Evolutionary conservation across 2,797 vertebrate species (phyloP).

Genomic region (Pipistrellus pipistrellus): DNA sequence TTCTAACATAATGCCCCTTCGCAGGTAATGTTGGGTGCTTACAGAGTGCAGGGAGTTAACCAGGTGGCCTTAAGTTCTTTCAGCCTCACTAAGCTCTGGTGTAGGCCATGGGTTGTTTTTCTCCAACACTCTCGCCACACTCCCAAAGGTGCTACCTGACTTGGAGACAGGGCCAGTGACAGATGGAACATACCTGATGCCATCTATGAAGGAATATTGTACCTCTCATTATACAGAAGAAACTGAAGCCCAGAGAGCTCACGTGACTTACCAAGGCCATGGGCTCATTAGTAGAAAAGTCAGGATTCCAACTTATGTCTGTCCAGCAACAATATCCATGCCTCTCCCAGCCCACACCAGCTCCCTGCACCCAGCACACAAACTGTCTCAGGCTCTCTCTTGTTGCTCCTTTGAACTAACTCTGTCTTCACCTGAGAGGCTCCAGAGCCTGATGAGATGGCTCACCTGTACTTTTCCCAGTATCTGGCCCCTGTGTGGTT

Average conservation of each 20-base stretch:
- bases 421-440: background rate
- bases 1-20: background rate
- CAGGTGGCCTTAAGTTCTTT: background rate
- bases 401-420: background rate
- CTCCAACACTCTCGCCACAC: background rate
- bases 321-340: background rate
- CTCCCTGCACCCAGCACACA: background rate
- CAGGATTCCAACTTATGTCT: background rate
- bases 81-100: background rate
- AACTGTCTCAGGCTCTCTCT: background rate
- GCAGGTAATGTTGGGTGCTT: background rate
- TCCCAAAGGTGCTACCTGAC: background rate
- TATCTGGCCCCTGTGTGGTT: background rate
- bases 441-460: background rate
- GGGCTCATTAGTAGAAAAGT: background rate
- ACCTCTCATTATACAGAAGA: background rate
- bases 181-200: background rate
- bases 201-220: background rate
- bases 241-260: background rate
- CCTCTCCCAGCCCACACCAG: background rate
- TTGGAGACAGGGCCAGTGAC: background rate
- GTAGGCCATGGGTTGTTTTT: background rate
- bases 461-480: fast-evolving
- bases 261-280: background rate
- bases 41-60: background rate